phyloP scores from a whole-genome alignment of 2,888 invertebrate genomes.

The Diogma glabrata region DNA sequence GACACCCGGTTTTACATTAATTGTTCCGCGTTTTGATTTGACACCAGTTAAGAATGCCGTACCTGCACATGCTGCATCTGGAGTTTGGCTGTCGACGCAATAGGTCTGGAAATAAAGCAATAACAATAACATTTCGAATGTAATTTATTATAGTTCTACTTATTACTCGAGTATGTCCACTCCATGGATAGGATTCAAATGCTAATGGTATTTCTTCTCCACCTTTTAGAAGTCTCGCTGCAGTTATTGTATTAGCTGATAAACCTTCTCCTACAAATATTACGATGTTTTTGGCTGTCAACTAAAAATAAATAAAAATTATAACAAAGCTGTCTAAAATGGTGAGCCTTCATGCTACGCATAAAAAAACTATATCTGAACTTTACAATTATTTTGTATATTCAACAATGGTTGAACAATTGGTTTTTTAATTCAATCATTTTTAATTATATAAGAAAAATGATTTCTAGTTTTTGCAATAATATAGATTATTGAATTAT shows the following conservation, averaged over 20 bases:
- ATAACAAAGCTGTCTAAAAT: too few relatives aligned
- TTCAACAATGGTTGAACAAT: too few relatives aligned
- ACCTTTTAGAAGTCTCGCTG: background rate
- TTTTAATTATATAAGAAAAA: too few relatives aligned
- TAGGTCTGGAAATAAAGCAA: constrained; percentile 37
- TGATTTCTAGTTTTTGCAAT: too few relatives aligned
- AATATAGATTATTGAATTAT: too few relatives aligned
- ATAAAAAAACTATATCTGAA: too few relatives aligned
- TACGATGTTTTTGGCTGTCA: constrained; percentile 7
- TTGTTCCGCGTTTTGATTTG: constrained; percentile 38
- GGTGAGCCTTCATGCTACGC: too few relatives aligned
- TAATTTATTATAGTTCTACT: constrained; percentile 6
- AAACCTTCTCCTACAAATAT: constrained; percentile 8
- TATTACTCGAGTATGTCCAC: constrained; percentile 6
- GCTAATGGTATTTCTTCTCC: constrained; percentile 2
- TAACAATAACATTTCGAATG: too few relatives aligned
- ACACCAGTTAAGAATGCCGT: constrained; percentile 42
- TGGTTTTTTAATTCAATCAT: too few relatives aligned
- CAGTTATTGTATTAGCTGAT: constrained; percentile 4
- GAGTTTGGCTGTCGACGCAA: constrained; percentile 39
- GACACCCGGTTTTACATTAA: constrained; percentile 41
- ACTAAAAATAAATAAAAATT: constrained; percentile 5
- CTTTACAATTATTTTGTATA: too few relatives aligned
- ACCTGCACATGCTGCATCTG: constrained; percentile 44
- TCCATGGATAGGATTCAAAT: constrained; percentile 8